Percentiles rank a stretch among this genome's conserved stretches.
Conservation (phyloP, 2,888 invertebrate species). For the Dicyrtoma fusca region DNA sequence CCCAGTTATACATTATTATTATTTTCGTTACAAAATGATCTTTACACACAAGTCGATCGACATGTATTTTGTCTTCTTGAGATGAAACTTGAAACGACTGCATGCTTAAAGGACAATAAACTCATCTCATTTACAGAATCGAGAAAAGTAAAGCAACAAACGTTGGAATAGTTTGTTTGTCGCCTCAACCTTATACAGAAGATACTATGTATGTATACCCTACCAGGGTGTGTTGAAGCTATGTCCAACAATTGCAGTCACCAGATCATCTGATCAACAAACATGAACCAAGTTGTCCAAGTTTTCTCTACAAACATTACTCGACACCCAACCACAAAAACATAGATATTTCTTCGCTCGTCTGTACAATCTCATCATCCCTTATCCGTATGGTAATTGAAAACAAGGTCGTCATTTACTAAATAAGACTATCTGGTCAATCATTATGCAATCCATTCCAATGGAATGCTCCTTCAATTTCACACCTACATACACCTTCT, state of each 20-base stretch:
- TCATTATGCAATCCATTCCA: constrained; percentile 6
- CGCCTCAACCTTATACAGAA: background rate
- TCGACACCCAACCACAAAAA: constrained; percentile 1
- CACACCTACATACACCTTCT: constrained; percentile 16
- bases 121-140: constrained; percentile 23
- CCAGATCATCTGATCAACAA: constrained; percentile 15
- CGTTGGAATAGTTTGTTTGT: too few species aligned
- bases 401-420: constrained; percentile 30
- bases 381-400: background rate
- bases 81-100: constrained; percentile 29
- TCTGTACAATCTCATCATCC: background rate
- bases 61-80: constrained; percentile 24
- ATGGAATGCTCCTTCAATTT: constrained; percentile 1
- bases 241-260: constrained; percentile 10
- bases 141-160: background rate
- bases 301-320: too few species aligned
- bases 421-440: constrained; percentile 25
- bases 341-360: constrained; percentile 1
- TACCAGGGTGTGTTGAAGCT: constrained; percentile 9
- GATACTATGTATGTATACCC: background rate
- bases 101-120: constrained; percentile 26
- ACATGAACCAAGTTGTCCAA: constrained; percentile 22
- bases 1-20: constrained; percentile 15
- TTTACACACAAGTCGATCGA: constrained; percentile 17
- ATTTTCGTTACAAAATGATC: constrained; percentile 23